Base-by-base conservation (phyloP, 2,888 invertebrate genomes). In the Mesoligia furuncula region DNA sequence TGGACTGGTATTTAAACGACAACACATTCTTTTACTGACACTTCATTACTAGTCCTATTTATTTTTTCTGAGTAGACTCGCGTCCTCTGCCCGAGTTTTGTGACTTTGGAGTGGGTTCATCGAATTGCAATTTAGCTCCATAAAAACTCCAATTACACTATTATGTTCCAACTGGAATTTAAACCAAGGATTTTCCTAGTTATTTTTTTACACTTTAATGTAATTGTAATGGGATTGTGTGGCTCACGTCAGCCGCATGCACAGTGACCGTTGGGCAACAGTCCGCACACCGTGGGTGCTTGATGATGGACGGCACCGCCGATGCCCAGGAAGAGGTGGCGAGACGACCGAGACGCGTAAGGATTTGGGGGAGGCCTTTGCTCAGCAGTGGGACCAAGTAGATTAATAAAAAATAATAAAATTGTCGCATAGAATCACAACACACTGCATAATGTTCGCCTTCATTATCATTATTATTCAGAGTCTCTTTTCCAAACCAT, bases 101-200 rank as follows among this genome's bases (percentile, higher is more conserved):
- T 79, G 79, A 57, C 51, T 81, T 71, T 80, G 83, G 5, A 77
- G 79, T 57, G 83, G 71, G 42, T 62, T 61, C 48, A 78, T 66
- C 67, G 61, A 83, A 83, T 71, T 67, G 27, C 48, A 79, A 62
- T 77, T 45, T 27, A 39, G 71, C 66, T 54, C 84, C 20, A 57
- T 71, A 80, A 83, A 80, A 66, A 54, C 54, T 36, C 27, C 54
- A 79, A 81, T 84, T 79, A 83, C 66, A 79, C 57, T 72, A 72
- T 57, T 24, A 81, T 84, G 79, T 62, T 57, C 61, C 54, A 36
- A n/a, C 15, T 67, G 79, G 61, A 57, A 71, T 57, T 71, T 61
- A 27, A 57, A 45, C 4, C 24, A 62, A 24, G 13, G 11, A 57
- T 24, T 51, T 48, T 31, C 24, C 48, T 24, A 27, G 39, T 73